Evolutionary conservation across 2,113 vertebrate species (phyloP).

Genomic region (Micronycteris hirsuta): DNA sequence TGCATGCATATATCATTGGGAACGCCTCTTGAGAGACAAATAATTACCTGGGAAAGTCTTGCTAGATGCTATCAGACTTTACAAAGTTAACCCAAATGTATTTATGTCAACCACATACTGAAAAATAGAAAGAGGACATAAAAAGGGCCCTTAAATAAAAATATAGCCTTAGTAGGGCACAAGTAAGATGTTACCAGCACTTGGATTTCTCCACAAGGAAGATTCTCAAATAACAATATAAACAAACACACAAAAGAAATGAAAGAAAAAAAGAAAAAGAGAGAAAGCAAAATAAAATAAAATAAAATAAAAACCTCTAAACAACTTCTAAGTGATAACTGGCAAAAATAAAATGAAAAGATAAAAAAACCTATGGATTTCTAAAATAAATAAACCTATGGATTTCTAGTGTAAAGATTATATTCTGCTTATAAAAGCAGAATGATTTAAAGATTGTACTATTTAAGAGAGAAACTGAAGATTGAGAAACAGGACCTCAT

Average conservation of each 20-base stretch:
- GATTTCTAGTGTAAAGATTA: background rate
- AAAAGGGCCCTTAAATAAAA: constrained; percentile 66
- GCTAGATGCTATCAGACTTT: constrained; percentile 64
- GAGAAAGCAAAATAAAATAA: background rate
- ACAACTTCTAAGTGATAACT: background rate
- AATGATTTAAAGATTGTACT: background rate
- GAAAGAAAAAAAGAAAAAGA: background rate
- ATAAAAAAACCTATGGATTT: background rate
- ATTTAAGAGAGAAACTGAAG: background rate
- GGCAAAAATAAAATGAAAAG: background rate
- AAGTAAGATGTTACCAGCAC: constrained; percentile 38
- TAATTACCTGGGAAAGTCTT: constrained; percentile 72
- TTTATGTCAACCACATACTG: constrained; percentile 61
- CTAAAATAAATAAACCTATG: background rate
- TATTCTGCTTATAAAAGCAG: background rate
- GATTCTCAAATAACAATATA: constrained; percentile 12
- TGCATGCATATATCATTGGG: constrained; percentile 67
- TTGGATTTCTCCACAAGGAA: constrained; percentile 51
- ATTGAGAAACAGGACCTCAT: background rate
- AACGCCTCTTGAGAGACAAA: constrained; percentile 71
- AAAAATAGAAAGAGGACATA: constrained; percentile 33
- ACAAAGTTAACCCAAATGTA: constrained; percentile 32
- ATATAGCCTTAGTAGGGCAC: constrained; percentile 35
- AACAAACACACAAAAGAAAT: background rate
- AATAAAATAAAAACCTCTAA: background rate